Evolutionary conservation across 2,797 vertebrate species (phyloP).

Genomic region (Poecilia velifera): DNA sequence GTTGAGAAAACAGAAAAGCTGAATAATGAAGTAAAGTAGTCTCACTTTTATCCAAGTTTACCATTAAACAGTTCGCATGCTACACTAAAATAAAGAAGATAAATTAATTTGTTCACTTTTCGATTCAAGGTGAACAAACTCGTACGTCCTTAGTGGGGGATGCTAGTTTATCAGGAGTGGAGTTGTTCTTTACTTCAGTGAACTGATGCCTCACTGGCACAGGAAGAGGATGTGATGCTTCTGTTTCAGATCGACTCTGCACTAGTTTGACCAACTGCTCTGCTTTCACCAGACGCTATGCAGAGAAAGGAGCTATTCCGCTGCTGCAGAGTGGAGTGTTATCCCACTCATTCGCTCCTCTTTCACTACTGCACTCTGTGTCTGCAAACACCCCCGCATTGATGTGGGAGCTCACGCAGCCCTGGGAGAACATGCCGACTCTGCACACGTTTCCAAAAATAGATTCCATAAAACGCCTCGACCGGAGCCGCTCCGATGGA

Average conservation of each 20-base stretch:
- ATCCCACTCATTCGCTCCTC: constrained; percentile 44
- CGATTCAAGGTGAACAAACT: constrained; percentile 23
- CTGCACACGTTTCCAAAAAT: constrained; percentile 75
- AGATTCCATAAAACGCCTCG: constrained; percentile 66
- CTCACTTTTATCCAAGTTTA: not conserved
- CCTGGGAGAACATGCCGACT: constrained; percentile 66
- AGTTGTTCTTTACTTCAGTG: constrained; percentile 7
- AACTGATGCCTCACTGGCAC: constrained; percentile 14
- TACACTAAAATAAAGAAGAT: constrained; percentile 10
- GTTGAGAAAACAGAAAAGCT: not conserved
- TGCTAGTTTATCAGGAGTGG: constrained; percentile 7
- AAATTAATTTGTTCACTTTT: constrained; percentile 21
- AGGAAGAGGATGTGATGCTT: constrained; percentile 41
- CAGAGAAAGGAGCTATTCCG: constrained; percentile 6
- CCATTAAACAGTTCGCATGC: not conserved
- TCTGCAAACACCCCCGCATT: constrained; percentile 57
- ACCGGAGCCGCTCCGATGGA: constrained; percentile 31
- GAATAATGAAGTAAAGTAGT: not conserved
- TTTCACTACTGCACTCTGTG: constrained; percentile 24
- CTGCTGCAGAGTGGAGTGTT: constrained; percentile 38
- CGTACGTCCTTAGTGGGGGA: not conserved
- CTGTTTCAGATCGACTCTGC: constrained; percentile 18
- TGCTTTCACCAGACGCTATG: constrained; percentile 21
- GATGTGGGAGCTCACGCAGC: constrained; percentile 70
- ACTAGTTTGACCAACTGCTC: constrained; percentile 28